phyloP scores from a whole-genome alignment of 2,888 invertebrate genomes.

The Perdita meconis region DNA sequence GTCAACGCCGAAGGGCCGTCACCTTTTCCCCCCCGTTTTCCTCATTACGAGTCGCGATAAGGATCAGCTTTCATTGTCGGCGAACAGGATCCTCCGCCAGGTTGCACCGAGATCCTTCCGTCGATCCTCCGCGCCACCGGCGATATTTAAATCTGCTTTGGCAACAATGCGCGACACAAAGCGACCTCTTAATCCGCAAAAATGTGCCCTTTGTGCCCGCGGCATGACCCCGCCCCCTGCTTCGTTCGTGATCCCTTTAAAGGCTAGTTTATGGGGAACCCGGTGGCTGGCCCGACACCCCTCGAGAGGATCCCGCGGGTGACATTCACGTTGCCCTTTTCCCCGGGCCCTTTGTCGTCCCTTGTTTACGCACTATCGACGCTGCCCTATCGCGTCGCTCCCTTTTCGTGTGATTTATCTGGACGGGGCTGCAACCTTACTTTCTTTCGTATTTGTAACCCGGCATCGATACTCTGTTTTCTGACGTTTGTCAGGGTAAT shows the following conservation, averaged over 20 bases:
- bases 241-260: slow-evolving; percentile 73
- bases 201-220: slow-evolving; percentile 70
- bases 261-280: slow-evolving; percentile 77
- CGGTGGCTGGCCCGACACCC: slow-evolving; percentile 49
- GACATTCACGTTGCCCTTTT: slow-evolving; percentile 68
- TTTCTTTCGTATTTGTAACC: neutral
- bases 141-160: slow-evolving; percentile 63
- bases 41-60: slow-evolving; percentile 59
- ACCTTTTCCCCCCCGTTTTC: slow-evolving; percentile 23
- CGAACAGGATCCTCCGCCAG: slow-evolving; percentile 11
- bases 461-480: neutral
- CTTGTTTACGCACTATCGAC: slow-evolving; percentile 69
- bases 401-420: slow-evolving; percentile 32
- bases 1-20: slow-evolving; percentile 9
- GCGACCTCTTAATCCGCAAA: slow-evolving; percentile 76
- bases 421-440: neutral
- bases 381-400: slow-evolving; percentile 35
- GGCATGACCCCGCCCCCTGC: slow-evolving; percentile 34
- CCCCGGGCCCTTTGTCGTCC: slow-evolving; percentile 42
- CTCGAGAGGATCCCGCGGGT: slow-evolving; percentile 57
- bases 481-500: neutral
- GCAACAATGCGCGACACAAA: slow-evolving; percentile 65
- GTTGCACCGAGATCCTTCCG: slow-evolving; percentile 13
- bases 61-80: slow-evolving; percentile 54
- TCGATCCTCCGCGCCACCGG: slow-evolving; percentile 23